Percentiles rank a stretch among this genome's conserved stretches.
phyloP scores from a whole-genome alignment of 2,888 invertebrate species.

The Drosophila limbata region DNA sequence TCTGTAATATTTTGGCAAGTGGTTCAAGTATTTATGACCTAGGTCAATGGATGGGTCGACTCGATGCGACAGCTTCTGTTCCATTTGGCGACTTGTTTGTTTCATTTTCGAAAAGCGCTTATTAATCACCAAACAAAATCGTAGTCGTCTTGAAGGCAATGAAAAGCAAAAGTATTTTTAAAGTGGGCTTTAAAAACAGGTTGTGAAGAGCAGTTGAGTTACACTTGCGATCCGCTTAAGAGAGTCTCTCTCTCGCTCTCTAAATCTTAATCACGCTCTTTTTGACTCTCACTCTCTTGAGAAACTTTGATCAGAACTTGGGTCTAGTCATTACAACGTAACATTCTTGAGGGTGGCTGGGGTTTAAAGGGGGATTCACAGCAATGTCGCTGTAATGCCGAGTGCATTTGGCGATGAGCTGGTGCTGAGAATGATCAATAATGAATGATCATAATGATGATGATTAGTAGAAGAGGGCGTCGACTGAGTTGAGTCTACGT shows the following conservation, averaged over 20 bases:
- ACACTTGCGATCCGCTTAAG: slow-evolving; percentile 61
- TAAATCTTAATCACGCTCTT: slow-evolving; percentile 12
- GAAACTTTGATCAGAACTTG: slow-evolving; percentile 34
- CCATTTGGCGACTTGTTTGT: slow-evolving; percentile 60
- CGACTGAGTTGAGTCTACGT: slow-evolving; percentile 34
- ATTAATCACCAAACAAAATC: slow-evolving; percentile 74
- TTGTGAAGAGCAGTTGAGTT: slow-evolving; percentile 72
- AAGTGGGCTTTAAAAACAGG: slow-evolving; percentile 78
- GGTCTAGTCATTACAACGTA: slow-evolving; percentile 39
- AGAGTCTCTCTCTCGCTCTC: slow-evolving; percentile 39
- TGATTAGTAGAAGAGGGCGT: slow-evolving; percentile 45
- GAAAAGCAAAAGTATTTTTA: slow-evolving; percentile 79
- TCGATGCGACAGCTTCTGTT: slow-evolving; percentile 46
- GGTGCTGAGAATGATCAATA: slow-evolving; percentile 22
- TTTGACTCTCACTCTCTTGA: slow-evolving; percentile 46
- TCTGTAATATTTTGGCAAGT: background rate
- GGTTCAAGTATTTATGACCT: slow-evolving; percentile 51
- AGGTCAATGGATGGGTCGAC: slow-evolving; percentile 57
- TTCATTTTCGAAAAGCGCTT: slow-evolving; percentile 75
- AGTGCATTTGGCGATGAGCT: slow-evolving; percentile 61
- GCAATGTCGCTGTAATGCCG: slow-evolving; percentile 63
- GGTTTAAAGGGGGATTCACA: slow-evolving; percentile 10
- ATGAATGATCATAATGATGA: slow-evolving; percentile 25
- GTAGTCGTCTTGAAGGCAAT: slow-evolving; percentile 72
- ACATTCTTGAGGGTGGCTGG: slow-evolving; percentile 4